Base-by-base conservation (phyloP, 2,888 invertebrate genomes). In the Polia nebulosa region DNA sequence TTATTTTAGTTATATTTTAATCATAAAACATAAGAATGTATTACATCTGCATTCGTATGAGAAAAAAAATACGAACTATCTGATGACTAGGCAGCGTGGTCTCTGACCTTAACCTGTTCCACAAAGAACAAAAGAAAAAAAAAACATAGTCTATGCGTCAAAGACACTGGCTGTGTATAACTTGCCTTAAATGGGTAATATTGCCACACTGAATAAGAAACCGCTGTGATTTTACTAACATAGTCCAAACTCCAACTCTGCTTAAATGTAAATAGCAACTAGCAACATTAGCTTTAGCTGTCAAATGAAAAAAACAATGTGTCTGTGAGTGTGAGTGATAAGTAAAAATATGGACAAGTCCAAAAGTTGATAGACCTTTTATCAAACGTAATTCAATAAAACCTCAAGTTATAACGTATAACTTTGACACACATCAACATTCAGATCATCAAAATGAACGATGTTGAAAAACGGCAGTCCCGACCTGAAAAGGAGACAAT, bases 401-500 rank as follows among this genome's bases (percentile, higher is more conserved):
- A 58, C 63, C 62, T 70, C 53, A 76, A 80, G 64, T 74, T 78
- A 69, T 71, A 68, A 61, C 60, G 68, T 67, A 72, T 34, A 64
- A 58, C 59, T 59, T 65, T 81, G 57, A 67, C 72, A 78, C 71
- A 72, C 71, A 78, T 62, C 72, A 73, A 60, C 69, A 71, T 69
- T 59, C 66, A 80, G 61, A 81, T 64, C 59, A 72, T 73, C 68
- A 93, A 84, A 84, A 94, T 96, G 95, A 94, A 94, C 75, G 93
- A 94, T 83, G 91, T 95, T 70, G 93, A 94, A 73, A 94, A 95
- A 87, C 89, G 90, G 62, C 94, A 91, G 77, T 77, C 90, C 78
- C 92, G 95, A 68, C 89, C 94, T 76, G 96, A 93, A 71, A 96
- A 95, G 85, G 98, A 98, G 92, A 97, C 97, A 17, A 99, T 99